Base-by-base conservation (phyloP, 2,113 vertebrate species). In the Amia ocellicauda region DNA sequence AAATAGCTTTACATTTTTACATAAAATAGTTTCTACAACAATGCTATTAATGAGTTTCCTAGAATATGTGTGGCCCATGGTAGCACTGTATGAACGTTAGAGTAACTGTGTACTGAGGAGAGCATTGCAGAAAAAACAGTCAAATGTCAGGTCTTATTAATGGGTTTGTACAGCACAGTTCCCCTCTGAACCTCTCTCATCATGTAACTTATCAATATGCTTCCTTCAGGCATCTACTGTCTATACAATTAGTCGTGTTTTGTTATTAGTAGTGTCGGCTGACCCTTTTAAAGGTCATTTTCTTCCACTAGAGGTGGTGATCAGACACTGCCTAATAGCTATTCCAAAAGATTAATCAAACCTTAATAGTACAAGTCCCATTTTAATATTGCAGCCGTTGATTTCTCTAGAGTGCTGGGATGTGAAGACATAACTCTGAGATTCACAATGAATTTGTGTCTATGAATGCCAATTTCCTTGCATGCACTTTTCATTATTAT, bases 241-340 rank as follows among this genome's bases (percentile, higher is more conserved):
- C 43, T 47, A 14, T 47, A 47, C 43, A 47, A 47, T 47, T 47
- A 47, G 43, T 47, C 43, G n/a, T n/a, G n/a, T 47, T 47, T 8
- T 47, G 43, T 47, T 47, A 47, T 47, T 47, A 47, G 43, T 47
- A 14, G 4, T 47, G 9, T 58, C 13, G 29, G 53, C n/a, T 56
- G 11, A 36, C 16, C 29, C 8, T 41, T 58, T 58, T 58, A 58
- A 41, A 58, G 56, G 56, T 23, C 20, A 58, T 23, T 58, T 58
- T 8, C 17, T 40, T 22, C 36, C 56, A 58, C 20, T 22, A n/a
- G 19, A 40, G 13, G 36, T 42, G n/a, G 20, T 13, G 9, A 20
- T 58, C 31, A 58, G 56, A 41, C 28, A 11, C 56, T 13, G 28
- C 23, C 2, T 7, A 29, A 57, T 29, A n/a, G 54, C 27, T 36